Evolutionary conservation across 2,888 invertebrate genomes (phyloP), one percentile per base, ranked within the genome.

Genomic region (Sinotaia quadrata): DNA sequence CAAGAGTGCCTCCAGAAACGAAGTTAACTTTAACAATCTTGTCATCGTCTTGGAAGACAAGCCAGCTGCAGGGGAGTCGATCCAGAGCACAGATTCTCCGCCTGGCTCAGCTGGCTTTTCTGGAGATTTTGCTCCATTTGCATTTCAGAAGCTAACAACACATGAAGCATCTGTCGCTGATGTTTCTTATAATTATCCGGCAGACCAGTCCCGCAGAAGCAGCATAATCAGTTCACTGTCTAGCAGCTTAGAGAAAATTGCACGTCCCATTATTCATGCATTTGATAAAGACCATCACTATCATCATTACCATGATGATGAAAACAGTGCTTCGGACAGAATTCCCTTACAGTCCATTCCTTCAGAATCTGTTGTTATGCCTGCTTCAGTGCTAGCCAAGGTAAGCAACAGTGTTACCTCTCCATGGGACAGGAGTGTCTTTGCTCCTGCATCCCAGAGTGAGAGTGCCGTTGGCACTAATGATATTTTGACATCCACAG

Each of bases 241-340:
- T 1, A 49, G 68, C 27, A 72, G 71, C 47, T 29, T 72, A 2
- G 75, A 72, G 47, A 68, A 72, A 12, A 56, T 75, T 15, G 37
- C 73, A 4, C 65, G 66, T n/a, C 73, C 73, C 0, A 68, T 69
- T 49, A 44, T 56, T 18, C 33, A 29, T 5, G 41, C 59, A 18
- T 29, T 58, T 29, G 62, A 59, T 4, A 27, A 47, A 34, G 8
- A 41, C 21, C 59, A 41, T 18, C 5, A 10, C 33, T 33, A 37
- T n/a, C 41, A 52, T 18, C 59, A 60, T 0, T 52, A 52, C 1
- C 29, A 21, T 8, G 51, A 49, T 49, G 58, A 67, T 4, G 29
- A 21, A 21, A 36, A 29, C 18, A 2, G 0, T 0, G n/a, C n/a
- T 24, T 18, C 29, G 2, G 63, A 63, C 5, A 41, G 8, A 29